These are phyloP conservation scores for Lepus townsendii DNA, from an alignment of 2,797 vertebrate species.

Conservation along the genomic window DNA sequence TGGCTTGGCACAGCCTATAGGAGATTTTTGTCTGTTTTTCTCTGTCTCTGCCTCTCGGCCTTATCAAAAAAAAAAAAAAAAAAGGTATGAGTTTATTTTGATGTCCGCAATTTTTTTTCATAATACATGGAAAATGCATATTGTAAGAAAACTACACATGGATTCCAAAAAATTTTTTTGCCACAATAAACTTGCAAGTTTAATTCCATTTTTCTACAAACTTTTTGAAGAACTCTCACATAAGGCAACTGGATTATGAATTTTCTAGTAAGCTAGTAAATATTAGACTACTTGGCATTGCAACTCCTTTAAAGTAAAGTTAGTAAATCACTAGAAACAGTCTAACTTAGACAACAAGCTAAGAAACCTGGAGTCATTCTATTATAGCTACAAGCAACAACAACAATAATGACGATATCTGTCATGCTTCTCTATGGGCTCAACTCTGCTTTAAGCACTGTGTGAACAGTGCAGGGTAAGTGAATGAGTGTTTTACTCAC, in stretches of 20 bases:
- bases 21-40: too few relatives aligned
- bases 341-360: background rate
- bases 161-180: too few relatives aligned
- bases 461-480: background rate
- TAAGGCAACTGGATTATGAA: background rate
- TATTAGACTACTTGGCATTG: background rate
- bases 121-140: too few relatives aligned
- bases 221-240: background rate
- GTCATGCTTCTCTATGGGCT: background rate
- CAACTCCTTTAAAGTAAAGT: background rate
- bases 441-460: background rate
- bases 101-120: too few relatives aligned
- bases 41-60: too few relatives aligned
- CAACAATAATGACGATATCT: background rate
- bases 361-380: background rate
- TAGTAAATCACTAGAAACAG: background rate
- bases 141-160: too few relatives aligned
- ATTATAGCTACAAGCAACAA: background rate
- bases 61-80: too few relatives aligned
- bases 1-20: too few relatives aligned
- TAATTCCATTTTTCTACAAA: too few relatives aligned
- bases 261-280: constrained; percentile 7
- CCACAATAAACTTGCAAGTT: too few relatives aligned
- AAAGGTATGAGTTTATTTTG: too few relatives aligned
- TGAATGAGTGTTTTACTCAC: background rate